Conservation (phyloP, 2,888 invertebrate species). For the Trichacis sp. region DNA sequence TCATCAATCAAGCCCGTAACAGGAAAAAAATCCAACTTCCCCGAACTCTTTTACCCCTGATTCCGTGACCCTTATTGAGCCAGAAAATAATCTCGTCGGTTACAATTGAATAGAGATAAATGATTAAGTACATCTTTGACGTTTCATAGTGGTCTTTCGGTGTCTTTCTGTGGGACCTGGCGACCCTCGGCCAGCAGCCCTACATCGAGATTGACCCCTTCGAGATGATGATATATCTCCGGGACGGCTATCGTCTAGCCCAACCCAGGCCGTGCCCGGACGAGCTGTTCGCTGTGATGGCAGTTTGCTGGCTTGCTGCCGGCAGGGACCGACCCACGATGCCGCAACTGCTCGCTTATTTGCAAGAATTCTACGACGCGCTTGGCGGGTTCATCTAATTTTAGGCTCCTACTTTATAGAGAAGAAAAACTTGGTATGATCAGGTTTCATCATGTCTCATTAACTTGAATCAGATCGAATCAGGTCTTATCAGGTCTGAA, state of each 20-base stretch:
- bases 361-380: constrained; percentile 80
- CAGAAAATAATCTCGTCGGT: not conserved
- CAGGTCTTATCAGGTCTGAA: too few species aligned
- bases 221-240: constrained; percentile 88
- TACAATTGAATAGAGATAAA: not conserved
- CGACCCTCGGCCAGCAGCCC: constrained; percentile 90
- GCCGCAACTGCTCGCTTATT: constrained; percentile 78
- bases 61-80: not conserved
- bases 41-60: not conserved
- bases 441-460: too few species aligned
- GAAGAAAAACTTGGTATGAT: too few species aligned
- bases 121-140: constrained; percentile 20
- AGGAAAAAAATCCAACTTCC: not conserved
- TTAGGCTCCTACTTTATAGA: too few species aligned
- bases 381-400: constrained; percentile 76
- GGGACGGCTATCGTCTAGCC: constrained; percentile 88
- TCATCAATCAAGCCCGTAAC: not conserved
- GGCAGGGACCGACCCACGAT: constrained; percentile 77
- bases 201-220: constrained; percentile 92
- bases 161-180: constrained; percentile 93
- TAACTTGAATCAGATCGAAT: too few species aligned
- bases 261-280: constrained; percentile 96
- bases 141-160: constrained; percentile 88
- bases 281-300: constrained; percentile 87
- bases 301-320: constrained; percentile 79